Evolutionary conservation across 2,113 vertebrate species (phyloP).

Genomic region (Amblyornis subalaris): DNA sequence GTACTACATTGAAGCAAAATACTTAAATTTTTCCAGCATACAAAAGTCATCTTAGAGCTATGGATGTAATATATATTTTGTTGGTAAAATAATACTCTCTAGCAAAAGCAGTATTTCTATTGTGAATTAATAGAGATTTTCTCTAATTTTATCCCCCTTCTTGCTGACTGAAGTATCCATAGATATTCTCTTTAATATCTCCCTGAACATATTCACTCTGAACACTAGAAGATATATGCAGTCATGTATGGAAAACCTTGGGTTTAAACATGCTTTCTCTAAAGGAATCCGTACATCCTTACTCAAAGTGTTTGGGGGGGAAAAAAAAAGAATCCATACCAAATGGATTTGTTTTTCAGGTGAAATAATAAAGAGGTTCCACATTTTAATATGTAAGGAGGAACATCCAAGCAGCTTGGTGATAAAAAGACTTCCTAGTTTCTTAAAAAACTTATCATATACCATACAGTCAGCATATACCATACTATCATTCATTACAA

Average conservation of each 20-base stretch:
- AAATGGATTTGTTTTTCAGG: conserved; percentile 68
- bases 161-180: conserved; percentile 55
- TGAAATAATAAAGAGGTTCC: conserved; percentile 41
- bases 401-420: neutral
- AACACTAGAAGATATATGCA: neutral
- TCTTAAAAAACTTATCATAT: neutral
- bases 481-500: neutral
- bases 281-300: conserved; percentile 61
- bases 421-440: neutral
- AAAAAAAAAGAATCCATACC: conserved; percentile 69
- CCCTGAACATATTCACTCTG: neutral
- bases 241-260: neutral
- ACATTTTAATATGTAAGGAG: conserved; percentile 41
- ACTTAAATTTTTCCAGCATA: neutral
- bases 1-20: neutral
- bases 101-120: neutral
- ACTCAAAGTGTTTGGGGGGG: conserved; percentile 59
- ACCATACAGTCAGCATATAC: neutral
- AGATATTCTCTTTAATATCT: conserved; percentile 20
- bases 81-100: neutral
- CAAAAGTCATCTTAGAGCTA: neutral
- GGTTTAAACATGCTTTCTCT: conserved; percentile 20
- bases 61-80: neutral
- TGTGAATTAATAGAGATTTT: neutral
- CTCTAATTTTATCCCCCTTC: neutral